phyloP scores from a whole-genome alignment of 2,888 invertebrate species.

The Xestoiulus laeticollis region DNA sequence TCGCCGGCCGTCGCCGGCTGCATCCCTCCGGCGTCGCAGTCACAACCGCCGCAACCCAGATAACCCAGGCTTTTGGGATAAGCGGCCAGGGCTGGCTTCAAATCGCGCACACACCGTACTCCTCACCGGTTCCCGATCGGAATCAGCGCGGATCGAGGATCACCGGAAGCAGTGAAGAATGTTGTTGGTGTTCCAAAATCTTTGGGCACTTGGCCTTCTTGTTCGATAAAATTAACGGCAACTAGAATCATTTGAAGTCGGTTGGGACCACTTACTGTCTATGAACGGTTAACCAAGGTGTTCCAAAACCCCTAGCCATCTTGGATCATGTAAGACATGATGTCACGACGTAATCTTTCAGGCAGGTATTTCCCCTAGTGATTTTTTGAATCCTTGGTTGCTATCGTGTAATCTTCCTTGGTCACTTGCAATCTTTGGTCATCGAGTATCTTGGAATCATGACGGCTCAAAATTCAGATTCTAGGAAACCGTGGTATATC shows the following conservation, averaged over 20 bases:
- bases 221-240: background rate
- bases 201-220: too few relatives aligned
- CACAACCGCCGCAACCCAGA: constrained; percentile 36
- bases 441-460: background rate
- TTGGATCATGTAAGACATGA: background rate
- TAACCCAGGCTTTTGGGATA: constrained; percentile 49
- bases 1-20: constrained; percentile 46
- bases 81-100: constrained; percentile 38
- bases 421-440: background rate
- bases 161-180: background rate
- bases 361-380: background rate
- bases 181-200: too few relatives aligned
- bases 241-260: background rate
- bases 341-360: too few relatives aligned
- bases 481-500: background rate
- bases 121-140: background rate
- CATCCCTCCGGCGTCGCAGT: constrained; percentile 47
- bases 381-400: background rate
- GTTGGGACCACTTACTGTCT: background rate
- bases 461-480: background rate
- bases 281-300: background rate
- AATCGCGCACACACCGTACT: background rate
- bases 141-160: background rate
- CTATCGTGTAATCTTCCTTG: background rate
- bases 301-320: background rate